phyloP scores from a whole-genome alignment of 1,140 invertebrate species.

The Bombus consobrinus region DNA sequence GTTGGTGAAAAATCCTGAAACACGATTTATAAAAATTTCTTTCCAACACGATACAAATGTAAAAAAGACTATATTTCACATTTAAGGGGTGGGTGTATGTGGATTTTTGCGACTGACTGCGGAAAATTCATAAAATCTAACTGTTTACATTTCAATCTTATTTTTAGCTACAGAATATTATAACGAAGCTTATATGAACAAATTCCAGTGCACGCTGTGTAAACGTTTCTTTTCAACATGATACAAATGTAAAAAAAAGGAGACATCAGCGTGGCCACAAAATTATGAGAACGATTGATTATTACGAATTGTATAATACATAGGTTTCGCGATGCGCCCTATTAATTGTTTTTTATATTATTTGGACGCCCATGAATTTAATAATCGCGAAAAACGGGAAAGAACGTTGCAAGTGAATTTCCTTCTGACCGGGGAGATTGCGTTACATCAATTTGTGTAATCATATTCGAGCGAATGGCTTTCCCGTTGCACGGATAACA shows the following conservation, averaged over 20 bases:
- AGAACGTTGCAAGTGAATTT: neutral
- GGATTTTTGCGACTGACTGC: too few species aligned
- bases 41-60: too few species aligned
- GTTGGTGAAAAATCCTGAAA: neutral
- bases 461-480: neutral
- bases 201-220: too few species aligned
- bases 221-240: too few species aligned
- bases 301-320: too few species aligned
- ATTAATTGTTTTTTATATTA: neutral
- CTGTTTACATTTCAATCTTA: too few species aligned
- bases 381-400: neutral
- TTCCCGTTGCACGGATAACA: neutral
- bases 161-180: too few species aligned
- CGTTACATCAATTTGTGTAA: constrained; percentile 3
- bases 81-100: neutral
- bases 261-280: neutral
- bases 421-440: neutral
- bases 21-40: neutral
- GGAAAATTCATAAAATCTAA: too few species aligned
- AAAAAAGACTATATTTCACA: neutral
- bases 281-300: neutral
- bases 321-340: too few species aligned
- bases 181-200: too few species aligned
- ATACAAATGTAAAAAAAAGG: too few species aligned
- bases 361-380: neutral